Percentiles rank a stretch among this genome's conserved stretches.
Evolutionary conservation across 2,888 invertebrate genomes (phyloP).

Genomic region (Sympetrum striolatum): DNA sequence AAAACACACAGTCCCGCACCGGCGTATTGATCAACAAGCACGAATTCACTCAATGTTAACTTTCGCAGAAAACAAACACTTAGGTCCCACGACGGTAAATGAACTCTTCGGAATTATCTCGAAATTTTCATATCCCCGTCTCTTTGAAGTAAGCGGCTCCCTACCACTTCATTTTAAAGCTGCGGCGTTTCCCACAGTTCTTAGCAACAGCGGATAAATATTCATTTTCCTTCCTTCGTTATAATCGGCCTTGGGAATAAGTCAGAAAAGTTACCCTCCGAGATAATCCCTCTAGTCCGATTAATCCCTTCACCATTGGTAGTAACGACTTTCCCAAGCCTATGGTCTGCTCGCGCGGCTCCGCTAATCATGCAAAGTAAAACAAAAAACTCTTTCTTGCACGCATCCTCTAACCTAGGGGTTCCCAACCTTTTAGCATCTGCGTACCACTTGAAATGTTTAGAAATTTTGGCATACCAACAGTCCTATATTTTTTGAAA

Average conservation of each 20-base stretch:
- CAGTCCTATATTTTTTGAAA: too few species aligned
- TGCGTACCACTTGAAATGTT: too few species aligned
- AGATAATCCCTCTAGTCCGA: not conserved
- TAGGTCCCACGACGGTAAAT: too few species aligned
- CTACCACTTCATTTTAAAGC: not conserved
- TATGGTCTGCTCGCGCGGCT: not conserved
- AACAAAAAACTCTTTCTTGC: not conserved
- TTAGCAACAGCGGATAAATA: not conserved
- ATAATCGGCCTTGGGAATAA: not conserved
- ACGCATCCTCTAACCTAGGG: too few species aligned
- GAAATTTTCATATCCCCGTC: not conserved
- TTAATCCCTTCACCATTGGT: not conserved
- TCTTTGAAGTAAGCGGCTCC: not conserved
- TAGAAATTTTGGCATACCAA: too few species aligned
- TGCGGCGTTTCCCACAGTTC: not conserved
- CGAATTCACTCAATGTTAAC: too few species aligned
- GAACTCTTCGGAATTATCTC: too few species aligned
- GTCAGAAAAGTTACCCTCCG: not conserved
- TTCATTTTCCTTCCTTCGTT: not conserved
- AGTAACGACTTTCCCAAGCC: not conserved
- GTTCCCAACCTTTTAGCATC: too few species aligned
- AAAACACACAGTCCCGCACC: too few species aligned
- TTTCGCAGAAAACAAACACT: too few species aligned
- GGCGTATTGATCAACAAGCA: too few species aligned
- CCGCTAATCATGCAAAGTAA: not conserved